Percentiles rank a stretch among this genome's conserved stretches.
Evolutionary conservation across 2,888 invertebrate genomes (phyloP).

Genomic region (Proisotoma minuta): DNA sequence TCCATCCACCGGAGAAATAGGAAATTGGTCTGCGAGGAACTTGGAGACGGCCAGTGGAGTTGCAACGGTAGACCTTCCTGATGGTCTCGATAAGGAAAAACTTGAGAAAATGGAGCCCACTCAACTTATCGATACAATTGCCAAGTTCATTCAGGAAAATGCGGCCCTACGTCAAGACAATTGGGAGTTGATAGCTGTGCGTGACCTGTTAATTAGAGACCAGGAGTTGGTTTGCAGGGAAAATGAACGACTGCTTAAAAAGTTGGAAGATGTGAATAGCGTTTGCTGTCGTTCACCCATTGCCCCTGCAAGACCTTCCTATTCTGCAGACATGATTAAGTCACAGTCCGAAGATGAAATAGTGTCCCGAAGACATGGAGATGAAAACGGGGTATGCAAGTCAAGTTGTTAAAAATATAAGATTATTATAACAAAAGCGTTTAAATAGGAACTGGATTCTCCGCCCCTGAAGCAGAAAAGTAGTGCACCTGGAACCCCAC

Average conservation of each 20-base stretch:
- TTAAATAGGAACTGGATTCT: neutral
- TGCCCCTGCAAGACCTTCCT: constrained; percentile 69
- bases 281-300: constrained; percentile 78
- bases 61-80: constrained; percentile 18
- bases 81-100: constrained; percentile 62
- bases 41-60: constrained; percentile 16
- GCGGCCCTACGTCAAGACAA: constrained; percentile 65
- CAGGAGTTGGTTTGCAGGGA: constrained; percentile 85
- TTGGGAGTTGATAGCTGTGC: constrained; percentile 70
- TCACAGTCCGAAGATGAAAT: constrained; percentile 48
- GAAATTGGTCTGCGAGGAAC: constrained; percentile 26
- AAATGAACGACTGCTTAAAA: constrained; percentile 80
- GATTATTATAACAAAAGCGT: neutral
- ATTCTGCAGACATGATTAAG: constrained; percentile 59
- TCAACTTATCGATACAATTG: constrained; percentile 79
- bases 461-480: constrained; percentile 42
- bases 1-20: constrained; percentile 32
- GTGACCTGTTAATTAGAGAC: constrained; percentile 77
- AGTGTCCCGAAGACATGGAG: constrained; percentile 26
- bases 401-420: neutral
- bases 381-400: constrained; percentile 55
- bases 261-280: constrained; percentile 82
- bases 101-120: constrained; percentile 69
- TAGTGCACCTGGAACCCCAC: constrained; percentile 50
- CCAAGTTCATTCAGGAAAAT: constrained; percentile 64